Base-by-base conservation (phyloP, 2,797 vertebrate genomes). In the Sebastes trivittatus region DNA sequence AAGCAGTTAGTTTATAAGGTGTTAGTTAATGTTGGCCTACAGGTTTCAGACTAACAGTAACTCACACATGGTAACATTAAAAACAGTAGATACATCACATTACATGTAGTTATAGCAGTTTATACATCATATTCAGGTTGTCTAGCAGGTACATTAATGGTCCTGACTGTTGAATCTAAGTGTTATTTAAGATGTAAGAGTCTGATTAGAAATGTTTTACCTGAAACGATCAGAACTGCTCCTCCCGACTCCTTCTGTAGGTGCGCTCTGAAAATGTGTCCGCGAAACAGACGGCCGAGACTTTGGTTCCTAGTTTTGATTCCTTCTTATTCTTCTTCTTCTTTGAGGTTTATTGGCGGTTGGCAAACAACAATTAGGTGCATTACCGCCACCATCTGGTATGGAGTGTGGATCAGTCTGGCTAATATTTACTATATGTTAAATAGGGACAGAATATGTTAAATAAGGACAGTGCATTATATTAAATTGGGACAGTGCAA, bases 231-330 rank as follows among this genome's bases (percentile, higher is more conserved):
- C 20, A 18, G 34, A 13, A n/a, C 46, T 5, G 42, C 42, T 46
- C 9, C 11, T 46, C 9, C 13, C 16, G 6, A 55, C 54, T 52
- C 20, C 11, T 29, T 36, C 4, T 20, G 1, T 4, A 0, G 7
- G 88, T 93, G 77, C 92, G 79, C 25, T 69, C 6, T 0, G 1
- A 1, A 83, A 82, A 80, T 55, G 0, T 14, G 83, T 61, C 11
- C 91, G 85, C 3, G 76, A 77, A 88, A 92, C 72, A 78, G 5
- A n/a, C 1, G 0, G 2, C 1, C 0, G 1, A 62, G 6, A 0
- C 1, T 6, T 23, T 36, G 0, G 80, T 90, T 91, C 90, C 78
- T 67, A 74, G 1, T 11, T 52, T 16, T 36, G 3, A 16, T 78
- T 67, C 69, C 13, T 14, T 13, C 13, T 38, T 38, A 2, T 38